Evolutionary conservation across 2,888 invertebrate species (phyloP), one percentile per base, ranked within the genome.

Genomic region (Blera fallax): DNA sequence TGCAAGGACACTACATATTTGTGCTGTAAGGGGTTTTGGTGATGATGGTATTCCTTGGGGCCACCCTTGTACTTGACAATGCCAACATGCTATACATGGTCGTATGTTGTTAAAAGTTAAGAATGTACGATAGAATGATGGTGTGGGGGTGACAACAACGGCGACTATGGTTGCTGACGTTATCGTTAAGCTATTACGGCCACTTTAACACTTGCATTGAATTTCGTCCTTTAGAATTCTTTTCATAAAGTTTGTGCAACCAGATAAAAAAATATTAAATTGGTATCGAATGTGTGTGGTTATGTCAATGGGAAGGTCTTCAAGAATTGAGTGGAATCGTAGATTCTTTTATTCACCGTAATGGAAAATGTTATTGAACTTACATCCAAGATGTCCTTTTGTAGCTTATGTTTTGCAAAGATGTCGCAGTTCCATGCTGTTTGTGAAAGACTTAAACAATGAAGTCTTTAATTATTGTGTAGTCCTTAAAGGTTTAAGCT

Each of bases 191-290:
- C 62, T 70, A 70, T 84, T 80, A 80, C 48, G 73, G 80, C 45
- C 67, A 80, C 64, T 80, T 74, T 70, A 74, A 64, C 69, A 74
- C 80, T 80, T 69, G 69, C 74, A 69, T 62, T 56, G 80, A 48
- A 48, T 67, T 48, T 27, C 27, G n/a, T 58, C 11, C 34, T 64
- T 52, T 50, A 54, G 27, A 70, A 64, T 29, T 14, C 34, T 64
- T 52, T 50, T 62, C 54, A 70, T 72, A 37, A 8, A 62, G 62
- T 52, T 64, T 54, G 40, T 72, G 58, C 34, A 43, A 60, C 48
- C 40, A 43, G 64, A 74, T 62, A 70, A 56, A 52, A 40, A 29
- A 18, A 52, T 54, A 43, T 54, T 8, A 16, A 54, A 40, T 40
- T 27, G 6, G 29, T 52, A 48, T 50, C 21, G 37, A 50, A 18